phyloP scores from a whole-genome alignment of 2,888 invertebrate genomes.

The Aelia acuminata region DNA sequence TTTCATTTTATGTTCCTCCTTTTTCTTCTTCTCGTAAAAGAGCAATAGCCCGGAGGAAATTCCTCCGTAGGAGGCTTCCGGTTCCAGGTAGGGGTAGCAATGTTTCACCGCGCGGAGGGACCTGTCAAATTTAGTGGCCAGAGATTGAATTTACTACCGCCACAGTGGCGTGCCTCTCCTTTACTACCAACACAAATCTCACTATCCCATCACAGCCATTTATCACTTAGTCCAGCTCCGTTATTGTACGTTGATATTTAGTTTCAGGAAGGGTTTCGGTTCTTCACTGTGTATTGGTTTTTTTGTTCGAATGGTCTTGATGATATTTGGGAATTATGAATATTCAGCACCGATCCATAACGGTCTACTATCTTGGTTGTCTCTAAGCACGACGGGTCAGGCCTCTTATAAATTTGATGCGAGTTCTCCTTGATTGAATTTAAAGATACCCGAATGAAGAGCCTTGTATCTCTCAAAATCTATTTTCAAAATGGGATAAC shows the following conservation, averaged over 20 bases:
- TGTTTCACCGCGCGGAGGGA: conserved; percentile 21
- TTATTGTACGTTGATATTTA: background rate
- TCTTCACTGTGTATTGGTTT: background rate
- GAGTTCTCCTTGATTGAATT: too few relatives aligned
- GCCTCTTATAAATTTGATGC: too few relatives aligned
- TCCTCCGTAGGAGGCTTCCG: background rate
- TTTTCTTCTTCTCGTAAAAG: conserved; percentile 23
- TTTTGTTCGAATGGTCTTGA: too few relatives aligned
- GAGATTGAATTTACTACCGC: conserved; percentile 40
- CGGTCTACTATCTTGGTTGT: too few relatives aligned
- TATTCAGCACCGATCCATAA: too few relatives aligned
- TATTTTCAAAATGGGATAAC: too few relatives aligned
- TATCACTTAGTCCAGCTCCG: background rate
- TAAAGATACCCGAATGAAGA: too few relatives aligned
- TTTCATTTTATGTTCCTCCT: background rate
- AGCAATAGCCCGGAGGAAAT: background rate
- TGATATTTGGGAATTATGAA: too few relatives aligned
- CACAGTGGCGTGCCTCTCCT: background rate
- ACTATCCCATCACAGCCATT: background rate
- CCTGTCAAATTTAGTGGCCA: conserved; percentile 42
- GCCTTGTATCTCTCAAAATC: too few relatives aligned
- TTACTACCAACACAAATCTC: conserved; percentile 23
- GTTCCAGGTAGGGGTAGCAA: background rate
- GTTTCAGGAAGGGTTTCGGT: background rate
- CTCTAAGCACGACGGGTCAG: too few relatives aligned